Percentiles rank a stretch among this genome's conserved stretches.
These are phyloP conservation scores for Chaitophorus viminalis DNA, from an alignment of 2,888 invertebrate genomes.

Conservation along the genomic window DNA sequence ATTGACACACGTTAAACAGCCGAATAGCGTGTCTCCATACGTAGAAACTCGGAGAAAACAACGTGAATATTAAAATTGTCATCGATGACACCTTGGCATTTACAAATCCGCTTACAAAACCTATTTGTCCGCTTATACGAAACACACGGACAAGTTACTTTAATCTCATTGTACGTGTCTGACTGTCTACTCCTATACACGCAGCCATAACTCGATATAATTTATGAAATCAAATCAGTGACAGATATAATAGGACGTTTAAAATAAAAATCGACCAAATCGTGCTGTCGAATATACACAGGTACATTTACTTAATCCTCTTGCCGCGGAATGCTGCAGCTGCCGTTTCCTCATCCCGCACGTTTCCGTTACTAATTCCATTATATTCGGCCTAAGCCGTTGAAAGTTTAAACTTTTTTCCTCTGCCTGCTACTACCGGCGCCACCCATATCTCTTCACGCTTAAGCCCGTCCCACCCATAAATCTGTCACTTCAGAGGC, in stretches of 20 bases:
- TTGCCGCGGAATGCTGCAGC: not conserved
- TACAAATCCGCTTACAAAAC: constrained; percentile 22
- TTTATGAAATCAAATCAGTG: constrained; percentile 14
- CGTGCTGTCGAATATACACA: not conserved
- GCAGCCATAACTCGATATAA: not conserved
- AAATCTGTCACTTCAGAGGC: constrained; percentile 59
- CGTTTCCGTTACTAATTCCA: constrained; percentile 57
- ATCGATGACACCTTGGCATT: not conserved
- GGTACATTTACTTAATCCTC: constrained; percentile 33
- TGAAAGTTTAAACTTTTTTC: constrained; percentile 59
- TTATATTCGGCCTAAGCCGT: constrained; percentile 53
- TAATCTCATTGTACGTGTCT: not conserved
- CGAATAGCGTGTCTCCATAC: not conserved
- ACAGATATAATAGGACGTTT: not conserved
- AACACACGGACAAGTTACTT: not conserved
- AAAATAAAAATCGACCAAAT: not conserved
- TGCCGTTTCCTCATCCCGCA: not conserved
- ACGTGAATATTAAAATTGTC: not conserved
- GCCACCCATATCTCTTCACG: not conserved
- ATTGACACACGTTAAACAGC: not conserved
- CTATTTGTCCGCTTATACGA: constrained; percentile 25
- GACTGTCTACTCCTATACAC: not conserved
- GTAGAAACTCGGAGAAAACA: not conserved
- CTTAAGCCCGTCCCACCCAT: constrained; percentile 51
- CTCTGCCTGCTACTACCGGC: not conserved